Evolutionary conservation across 2,888 invertebrate species (phyloP), one percentile per base, ranked within the genome.

Genomic region (Plebejus anna): DNA sequence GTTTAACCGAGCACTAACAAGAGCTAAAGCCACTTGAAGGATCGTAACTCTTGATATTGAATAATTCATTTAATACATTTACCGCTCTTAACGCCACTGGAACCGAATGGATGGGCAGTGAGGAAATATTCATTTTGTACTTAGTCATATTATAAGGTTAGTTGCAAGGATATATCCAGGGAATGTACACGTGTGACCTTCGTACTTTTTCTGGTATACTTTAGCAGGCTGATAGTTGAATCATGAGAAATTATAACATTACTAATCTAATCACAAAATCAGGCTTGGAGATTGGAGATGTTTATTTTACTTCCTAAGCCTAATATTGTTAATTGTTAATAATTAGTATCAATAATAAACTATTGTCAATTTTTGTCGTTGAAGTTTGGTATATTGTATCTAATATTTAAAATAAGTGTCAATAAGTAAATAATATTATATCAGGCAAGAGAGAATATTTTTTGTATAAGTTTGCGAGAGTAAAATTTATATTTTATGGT

Each of bases 41-140:
- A 84, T 84, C 84, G 83, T 83, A 83, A 84, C 84, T 87, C 81
- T 84, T 85, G 81, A 82, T 84, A 80, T 84, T 92, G 91, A 92
- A 92, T 92, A 83, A 92, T 92, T 89, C 90, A 92, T 92, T 90
- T 92, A 91, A 92, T 92, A 87, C 87, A 88, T 87, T 87, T 88
- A 59, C 70, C 73, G 51, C 28, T 73, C 22, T 55, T 73, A 28
- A 51, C 55, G 28, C 55, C 7, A 13, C 51, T 51, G 9, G 73
- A 13, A 55, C 32, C 28, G 28, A 90, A 89, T 88, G 88, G 87
- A 84, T 83, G 78, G 61, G 76, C 36, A 55, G 38, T 32, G 36
- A 76, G 75, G 61, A 47, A 71, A 75, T 71, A 38, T 42, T 71
- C 66, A 66, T 42, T 42, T 71, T 22, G 42, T 71, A 22, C 71